Evolutionary conservation across 2,888 invertebrate genomes (phyloP).

Genomic region (Serripes groenlandicus): DNA sequence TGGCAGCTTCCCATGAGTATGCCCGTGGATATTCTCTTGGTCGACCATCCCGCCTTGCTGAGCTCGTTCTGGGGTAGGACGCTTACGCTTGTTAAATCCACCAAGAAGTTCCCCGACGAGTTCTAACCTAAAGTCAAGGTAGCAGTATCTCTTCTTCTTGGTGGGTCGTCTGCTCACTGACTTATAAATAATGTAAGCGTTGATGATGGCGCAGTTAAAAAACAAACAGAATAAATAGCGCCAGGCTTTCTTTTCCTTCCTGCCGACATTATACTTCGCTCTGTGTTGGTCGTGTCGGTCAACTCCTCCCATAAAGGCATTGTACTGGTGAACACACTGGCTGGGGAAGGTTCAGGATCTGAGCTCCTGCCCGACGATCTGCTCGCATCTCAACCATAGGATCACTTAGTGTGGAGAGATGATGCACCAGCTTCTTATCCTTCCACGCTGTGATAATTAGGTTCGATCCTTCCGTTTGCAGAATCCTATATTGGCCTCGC

Average conservation of each 20-base stretch:
- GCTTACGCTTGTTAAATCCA: constrained; percentile 11
- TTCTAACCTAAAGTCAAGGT: constrained; percentile 21
- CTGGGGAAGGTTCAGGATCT: not conserved
- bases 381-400: not conserved
- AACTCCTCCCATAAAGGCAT: constrained; percentile 48
- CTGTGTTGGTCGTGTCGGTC: constrained; percentile 45
- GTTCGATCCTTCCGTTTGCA: constrained; percentile 36
- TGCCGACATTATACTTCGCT: constrained; percentile 24
- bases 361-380: not conserved
- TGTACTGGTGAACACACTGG: constrained; percentile 21
- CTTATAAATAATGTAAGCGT: constrained; percentile 19
- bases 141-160: not conserved
- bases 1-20: not conserved
- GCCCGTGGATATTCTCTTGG: not conserved
- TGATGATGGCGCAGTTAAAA: constrained; percentile 33
- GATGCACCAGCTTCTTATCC: constrained; percentile 34
- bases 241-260: constrained; percentile 40
- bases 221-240: constrained; percentile 38
- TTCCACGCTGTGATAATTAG: constrained; percentile 33
- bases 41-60: not conserved
- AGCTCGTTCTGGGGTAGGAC: no score
- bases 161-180: not conserved
- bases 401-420: constrained; percentile 50
- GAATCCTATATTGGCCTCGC: constrained; percentile 31
- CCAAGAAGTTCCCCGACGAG: constrained; percentile 3